phyloP scores from a whole-genome alignment of 1,140 invertebrate species.

The Anastrepha obliqua region DNA sequence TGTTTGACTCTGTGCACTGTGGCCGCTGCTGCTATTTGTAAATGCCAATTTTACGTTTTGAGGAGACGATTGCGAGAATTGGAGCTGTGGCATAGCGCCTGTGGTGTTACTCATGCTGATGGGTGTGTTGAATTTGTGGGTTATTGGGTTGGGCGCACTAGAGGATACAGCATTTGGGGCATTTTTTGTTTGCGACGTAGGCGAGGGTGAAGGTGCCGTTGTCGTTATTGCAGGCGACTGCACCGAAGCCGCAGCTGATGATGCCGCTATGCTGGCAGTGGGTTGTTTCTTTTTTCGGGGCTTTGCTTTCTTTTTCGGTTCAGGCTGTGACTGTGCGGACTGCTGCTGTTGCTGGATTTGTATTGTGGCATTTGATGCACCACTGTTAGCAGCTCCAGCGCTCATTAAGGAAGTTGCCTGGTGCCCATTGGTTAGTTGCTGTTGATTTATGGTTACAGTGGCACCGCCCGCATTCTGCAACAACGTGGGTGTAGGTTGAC shows the following conservation, averaged over 20 bases:
- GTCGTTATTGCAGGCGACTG: slow-evolving; percentile 37
- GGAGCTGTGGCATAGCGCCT: neutral
- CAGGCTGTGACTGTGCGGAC: slow-evolving; percentile 55
- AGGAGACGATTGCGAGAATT: slow-evolving; percentile 13
- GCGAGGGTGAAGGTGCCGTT: slow-evolving; percentile 46
- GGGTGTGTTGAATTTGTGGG: slow-evolving; percentile 29
- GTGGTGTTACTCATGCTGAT: neutral
- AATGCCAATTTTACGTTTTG: slow-evolving; percentile 52
- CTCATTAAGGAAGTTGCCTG: slow-evolving; percentile 47
- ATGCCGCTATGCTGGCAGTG: slow-evolving; percentile 26
- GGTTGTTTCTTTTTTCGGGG: slow-evolving; percentile 66
- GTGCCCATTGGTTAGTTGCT: slow-evolving; percentile 58
- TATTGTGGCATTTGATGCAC: slow-evolving; percentile 61
- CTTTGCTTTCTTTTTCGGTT: slow-evolving; percentile 70
- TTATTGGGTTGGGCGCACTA: slow-evolving; percentile 14
- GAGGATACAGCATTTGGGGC: slow-evolving; percentile 43
- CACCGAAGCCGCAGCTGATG: slow-evolving; percentile 58
- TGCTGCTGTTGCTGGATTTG: slow-evolving; percentile 70
- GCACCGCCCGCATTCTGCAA: slow-evolving; percentile 59
- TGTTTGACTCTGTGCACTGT: neutral
- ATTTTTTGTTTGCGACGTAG: slow-evolving; percentile 45
- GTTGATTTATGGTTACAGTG: slow-evolving; percentile 23
- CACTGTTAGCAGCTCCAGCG: slow-evolving; percentile 60
- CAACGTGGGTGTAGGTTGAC: slow-evolving; percentile 67
- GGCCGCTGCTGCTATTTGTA: slow-evolving; percentile 5